These are phyloP conservation scores for Uria lomvia DNA, from an alignment of 2,113 vertebrate genomes.

Conservation along the genomic window DNA sequence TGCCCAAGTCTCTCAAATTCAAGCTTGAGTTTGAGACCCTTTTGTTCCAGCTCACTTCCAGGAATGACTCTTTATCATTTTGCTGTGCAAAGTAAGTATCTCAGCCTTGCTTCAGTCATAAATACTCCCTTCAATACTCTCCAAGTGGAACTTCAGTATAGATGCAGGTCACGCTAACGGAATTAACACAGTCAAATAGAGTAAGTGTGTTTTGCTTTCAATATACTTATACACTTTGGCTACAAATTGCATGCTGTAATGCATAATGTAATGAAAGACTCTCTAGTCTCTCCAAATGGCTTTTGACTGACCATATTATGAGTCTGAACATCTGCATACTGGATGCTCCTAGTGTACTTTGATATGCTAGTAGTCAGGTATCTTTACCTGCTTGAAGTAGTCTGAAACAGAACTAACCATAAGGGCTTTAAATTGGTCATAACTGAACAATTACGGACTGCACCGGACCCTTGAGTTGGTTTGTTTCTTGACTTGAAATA, in stretches of 20 bases:
- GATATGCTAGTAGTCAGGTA: neutral
- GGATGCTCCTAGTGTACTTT: neutral
- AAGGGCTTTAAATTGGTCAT: neutral
- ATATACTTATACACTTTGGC: neutral
- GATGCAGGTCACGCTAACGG: neutral
- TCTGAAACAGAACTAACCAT: neutral
- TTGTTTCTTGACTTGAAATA: neutral
- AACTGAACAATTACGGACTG: neutral
- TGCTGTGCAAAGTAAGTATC: neutral
- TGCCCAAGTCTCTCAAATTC: neutral
- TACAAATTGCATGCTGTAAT: neutral
- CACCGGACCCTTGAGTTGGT: neutral
- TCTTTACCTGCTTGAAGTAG: neutral
- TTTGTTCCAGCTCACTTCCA: neutral
- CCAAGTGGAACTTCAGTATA: neutral
- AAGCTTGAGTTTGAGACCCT: neutral
- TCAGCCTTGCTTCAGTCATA: neutral
- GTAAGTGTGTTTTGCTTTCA: neutral
- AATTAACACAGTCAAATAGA: neutral
- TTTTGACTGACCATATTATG: neutral
- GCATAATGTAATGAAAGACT: neutral
- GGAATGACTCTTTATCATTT: neutral
- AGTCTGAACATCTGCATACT: neutral
- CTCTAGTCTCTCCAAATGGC: neutral
- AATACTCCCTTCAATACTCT: neutral